A percentile compares a stretch with the other conserved stretches of the same genome.
phyloP scores from a whole-genome alignment of 2,888 invertebrate genomes.

The Tetropium fuscum region DNA sequence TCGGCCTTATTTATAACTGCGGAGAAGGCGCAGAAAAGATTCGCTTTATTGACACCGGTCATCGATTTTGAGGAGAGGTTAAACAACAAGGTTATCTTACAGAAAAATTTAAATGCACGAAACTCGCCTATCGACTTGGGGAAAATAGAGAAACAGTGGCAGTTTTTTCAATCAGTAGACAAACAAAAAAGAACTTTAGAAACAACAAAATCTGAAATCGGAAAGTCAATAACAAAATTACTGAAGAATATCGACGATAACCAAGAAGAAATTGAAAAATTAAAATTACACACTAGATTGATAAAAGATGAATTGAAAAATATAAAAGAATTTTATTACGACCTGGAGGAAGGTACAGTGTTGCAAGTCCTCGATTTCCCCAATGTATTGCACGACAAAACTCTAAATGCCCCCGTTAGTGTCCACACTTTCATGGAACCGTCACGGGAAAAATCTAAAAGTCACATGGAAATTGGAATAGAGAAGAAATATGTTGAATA shows the following conservation, averaged over 20 bases:
- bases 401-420: slow-evolving; percentile 66
- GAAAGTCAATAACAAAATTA: slow-evolving; percentile 67
- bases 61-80: slow-evolving; percentile 74
- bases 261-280: slow-evolving; percentile 65
- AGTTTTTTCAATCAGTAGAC: slow-evolving; percentile 71
- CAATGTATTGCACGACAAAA: slow-evolving; percentile 74
- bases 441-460: slow-evolving; percentile 60
- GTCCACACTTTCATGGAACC: slow-evolving; percentile 55
- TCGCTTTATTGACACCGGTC: slow-evolving; percentile 76
- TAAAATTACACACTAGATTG: slow-evolving; percentile 68
- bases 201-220: slow-evolving; percentile 67
- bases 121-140: slow-evolving; percentile 69
- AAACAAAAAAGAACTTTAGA: slow-evolving; percentile 69
- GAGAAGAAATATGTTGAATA: slow-evolving; percentile 70
- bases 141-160: slow-evolving; percentile 72
- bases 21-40: slow-evolving; percentile 76
- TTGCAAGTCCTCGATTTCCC: slow-evolving; percentile 76
- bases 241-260: slow-evolving; percentile 57
- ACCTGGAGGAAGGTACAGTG: slow-evolving; percentile 79
- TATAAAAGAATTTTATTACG: slow-evolving; percentile 74
- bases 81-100: slow-evolving; percentile 66
- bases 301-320: slow-evolving; percentile 71
- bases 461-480: slow-evolving; percentile 71
- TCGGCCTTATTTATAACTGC: slow-evolving; percentile 79
- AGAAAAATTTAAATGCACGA: slow-evolving; percentile 70